These are phyloP conservation scores for Phymanthus crucifer DNA, from an alignment of 92 coral and sea anemone species.

Conservation along the genomic window DNA sequence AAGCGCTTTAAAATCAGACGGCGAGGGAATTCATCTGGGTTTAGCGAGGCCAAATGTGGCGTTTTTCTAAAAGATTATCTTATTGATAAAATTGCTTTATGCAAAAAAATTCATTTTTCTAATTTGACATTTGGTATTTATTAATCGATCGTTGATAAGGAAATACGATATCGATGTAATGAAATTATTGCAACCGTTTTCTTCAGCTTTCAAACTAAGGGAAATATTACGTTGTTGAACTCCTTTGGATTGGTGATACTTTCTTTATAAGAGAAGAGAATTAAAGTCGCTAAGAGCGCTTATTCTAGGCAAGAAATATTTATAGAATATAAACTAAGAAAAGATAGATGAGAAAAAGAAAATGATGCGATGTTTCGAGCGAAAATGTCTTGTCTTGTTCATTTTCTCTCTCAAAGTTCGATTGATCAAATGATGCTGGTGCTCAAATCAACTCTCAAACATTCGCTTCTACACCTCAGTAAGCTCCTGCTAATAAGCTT, in stretches of 20 bases:
- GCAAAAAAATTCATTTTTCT: not conserved
- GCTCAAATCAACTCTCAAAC: no score
- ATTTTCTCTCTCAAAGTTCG: no score
- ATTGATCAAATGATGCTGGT: no score
- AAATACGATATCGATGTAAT: constrained; percentile 6
- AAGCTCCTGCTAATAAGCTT: not conserved
- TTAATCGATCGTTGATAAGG: not conserved
- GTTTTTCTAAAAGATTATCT: not conserved
- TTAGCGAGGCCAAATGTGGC: not conserved
- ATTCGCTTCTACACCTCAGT: no score
- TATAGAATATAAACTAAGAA: not conserved
- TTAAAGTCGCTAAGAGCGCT: not conserved
- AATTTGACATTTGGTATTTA: constrained; percentile 1
- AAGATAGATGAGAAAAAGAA: not conserved
- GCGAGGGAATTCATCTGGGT: not conserved
- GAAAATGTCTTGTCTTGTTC: no score
- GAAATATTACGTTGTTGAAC: not conserved
- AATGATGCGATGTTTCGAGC: not conserved
- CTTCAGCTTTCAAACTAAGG: not conserved
- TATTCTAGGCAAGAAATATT: not conserved
- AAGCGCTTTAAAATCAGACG: not conserved
- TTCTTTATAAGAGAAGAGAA: not conserved
- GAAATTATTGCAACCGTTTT: not conserved
- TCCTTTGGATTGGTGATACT: not conserved
- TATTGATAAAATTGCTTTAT: not conserved